These are phyloP conservation scores for Cercopithecus mona DNA, from an alignment of 2,113 vertebrate species.

Conservation along the genomic window DNA sequence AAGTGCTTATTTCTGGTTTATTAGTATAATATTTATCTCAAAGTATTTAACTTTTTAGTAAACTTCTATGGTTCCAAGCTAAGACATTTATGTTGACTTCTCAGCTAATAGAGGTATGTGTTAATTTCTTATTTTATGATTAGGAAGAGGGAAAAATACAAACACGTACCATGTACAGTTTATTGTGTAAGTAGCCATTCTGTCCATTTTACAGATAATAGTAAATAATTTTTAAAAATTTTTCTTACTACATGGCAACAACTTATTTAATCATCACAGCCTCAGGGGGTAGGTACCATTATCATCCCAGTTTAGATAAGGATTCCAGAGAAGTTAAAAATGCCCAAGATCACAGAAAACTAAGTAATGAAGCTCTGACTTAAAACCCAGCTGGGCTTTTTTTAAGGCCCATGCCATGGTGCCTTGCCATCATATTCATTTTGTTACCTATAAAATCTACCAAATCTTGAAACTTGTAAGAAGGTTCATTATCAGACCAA, in stretches of 20 bases:
- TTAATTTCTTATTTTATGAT: conserved; percentile 14
- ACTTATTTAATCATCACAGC: neutral
- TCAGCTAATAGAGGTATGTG: neutral
- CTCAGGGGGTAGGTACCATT: neutral
- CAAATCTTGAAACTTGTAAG: neutral
- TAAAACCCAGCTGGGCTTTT: neutral
- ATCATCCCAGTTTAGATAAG: neutral
- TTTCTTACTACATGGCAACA: neutral
- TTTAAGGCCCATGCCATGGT: neutral
- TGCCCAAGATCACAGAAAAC: neutral
- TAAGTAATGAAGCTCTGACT: neutral
- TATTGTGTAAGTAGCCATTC: neutral
- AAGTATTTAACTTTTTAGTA: neutral
- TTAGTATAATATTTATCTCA: neutral
- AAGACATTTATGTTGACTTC: conserved; percentile 25
- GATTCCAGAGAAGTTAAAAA: neutral
- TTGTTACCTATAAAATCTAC: neutral
- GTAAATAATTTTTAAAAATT: neutral
- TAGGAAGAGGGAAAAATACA: neutral
- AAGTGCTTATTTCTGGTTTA: neutral
- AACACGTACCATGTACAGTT: neutral
- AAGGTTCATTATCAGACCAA: neutral
- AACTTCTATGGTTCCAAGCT: neutral
- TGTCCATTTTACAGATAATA: conserved; percentile 14
- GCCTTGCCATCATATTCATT: neutral